Evolutionary conservation across 1,140 invertebrate species (phyloP).

Genomic region (Calliopsis andreniformis): DNA sequence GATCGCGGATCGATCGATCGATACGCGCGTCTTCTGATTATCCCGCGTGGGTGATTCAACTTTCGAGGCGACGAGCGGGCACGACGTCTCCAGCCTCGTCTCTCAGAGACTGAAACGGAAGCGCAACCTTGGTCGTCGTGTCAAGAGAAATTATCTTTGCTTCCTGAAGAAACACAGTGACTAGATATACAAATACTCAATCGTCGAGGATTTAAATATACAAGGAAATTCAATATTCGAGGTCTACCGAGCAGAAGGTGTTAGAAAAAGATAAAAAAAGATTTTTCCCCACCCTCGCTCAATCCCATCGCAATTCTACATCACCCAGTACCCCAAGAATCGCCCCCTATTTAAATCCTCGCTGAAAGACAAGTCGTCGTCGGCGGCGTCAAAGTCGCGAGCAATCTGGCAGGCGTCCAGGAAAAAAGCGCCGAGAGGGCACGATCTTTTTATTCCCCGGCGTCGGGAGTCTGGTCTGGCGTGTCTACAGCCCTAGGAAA

Average conservation of each 20-base stretch:
- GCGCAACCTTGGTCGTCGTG: not conserved
- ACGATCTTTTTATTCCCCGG: not conserved
- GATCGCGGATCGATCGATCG: constrained; percentile 26
- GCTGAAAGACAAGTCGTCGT: not conserved
- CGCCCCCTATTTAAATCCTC: no score
- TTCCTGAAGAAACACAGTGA: not conserved
- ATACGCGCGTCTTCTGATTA: not conserved
- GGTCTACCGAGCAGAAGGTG: no score
- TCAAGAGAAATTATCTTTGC: not conserved
- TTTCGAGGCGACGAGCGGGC: no score
- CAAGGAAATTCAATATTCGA: no score
- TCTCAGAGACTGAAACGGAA: not conserved
- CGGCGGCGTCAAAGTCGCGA: not conserved
- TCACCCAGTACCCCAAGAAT: no score
- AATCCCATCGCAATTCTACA: no score
- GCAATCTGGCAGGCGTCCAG: not conserved
- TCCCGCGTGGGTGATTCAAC: no score
- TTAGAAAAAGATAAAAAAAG: no score
- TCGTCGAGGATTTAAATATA: no score
- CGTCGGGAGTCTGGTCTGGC: not conserved
- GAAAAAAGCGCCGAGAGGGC: not conserved
- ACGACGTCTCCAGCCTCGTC: no score
- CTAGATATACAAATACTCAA: no score
- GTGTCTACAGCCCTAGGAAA: not conserved
- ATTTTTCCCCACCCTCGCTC: no score